Evolutionary conservation across 2,888 invertebrate species (phyloP).

Genomic region (Deroplatys truncata): DNA sequence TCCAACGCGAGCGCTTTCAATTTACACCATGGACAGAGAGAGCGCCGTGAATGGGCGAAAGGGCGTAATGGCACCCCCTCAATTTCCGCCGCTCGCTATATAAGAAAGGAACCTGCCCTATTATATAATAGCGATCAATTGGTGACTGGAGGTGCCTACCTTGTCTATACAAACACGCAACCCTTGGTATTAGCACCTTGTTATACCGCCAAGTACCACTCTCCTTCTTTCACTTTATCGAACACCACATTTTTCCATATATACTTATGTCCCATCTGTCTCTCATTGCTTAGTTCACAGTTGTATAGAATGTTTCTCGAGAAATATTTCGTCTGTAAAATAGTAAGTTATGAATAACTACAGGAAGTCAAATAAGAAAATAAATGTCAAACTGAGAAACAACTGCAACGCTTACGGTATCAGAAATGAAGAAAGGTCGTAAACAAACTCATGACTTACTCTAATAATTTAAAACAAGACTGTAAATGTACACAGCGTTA

Average conservation of each 20-base stretch:
- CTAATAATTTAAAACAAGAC: no score
- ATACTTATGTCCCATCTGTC: not conserved
- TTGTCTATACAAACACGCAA: not conserved
- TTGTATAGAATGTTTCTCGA: no score
- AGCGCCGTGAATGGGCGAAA: not conserved
- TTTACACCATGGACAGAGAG: not conserved
- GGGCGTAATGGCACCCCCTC: not conserved
- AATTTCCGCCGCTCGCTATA: slow-evolving; percentile 2
- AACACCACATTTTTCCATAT: not conserved
- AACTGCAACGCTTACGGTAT: no score
- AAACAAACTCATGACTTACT: no score
- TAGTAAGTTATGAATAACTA: no score
- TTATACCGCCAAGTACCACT: not conserved
- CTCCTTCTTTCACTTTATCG: not conserved
- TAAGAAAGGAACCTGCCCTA: not conserved
- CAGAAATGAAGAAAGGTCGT: no score
- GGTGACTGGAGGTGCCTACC: slow-evolving; percentile 3
- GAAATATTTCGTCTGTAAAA: no score
- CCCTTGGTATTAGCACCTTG: not conserved
- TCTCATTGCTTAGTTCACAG: no score
- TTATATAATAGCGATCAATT: slow-evolving; percentile 1
- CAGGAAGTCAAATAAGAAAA: no score
- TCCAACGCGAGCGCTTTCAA: not conserved
- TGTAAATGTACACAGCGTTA: no score
- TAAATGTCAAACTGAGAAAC: no score